Percentiles rank a stretch among this genome's conserved stretches.
phyloP scores from a whole-genome alignment of 2,113 vertebrate species.

The Parus major region DNA sequence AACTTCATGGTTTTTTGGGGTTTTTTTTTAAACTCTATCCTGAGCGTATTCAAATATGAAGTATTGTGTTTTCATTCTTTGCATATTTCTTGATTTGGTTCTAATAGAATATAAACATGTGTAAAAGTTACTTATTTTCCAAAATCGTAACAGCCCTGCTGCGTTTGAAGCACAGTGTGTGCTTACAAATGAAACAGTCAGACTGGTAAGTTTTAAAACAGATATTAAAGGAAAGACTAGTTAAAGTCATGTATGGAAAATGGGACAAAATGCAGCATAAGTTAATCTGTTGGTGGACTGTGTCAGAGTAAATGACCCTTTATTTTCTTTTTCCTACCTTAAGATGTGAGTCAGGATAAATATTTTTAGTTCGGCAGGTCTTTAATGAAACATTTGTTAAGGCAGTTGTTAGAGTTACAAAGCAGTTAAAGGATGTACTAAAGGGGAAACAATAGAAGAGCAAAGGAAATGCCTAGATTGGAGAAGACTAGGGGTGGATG shows the following conservation, averaged over 20 bases:
- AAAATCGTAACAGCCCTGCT: not conserved
- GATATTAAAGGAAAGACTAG: not conserved
- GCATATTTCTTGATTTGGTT: not conserved
- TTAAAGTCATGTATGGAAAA: not conserved
- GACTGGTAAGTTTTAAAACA: not conserved
- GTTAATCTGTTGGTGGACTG: not conserved
- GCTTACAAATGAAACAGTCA: not conserved
- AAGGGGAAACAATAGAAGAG: not conserved
- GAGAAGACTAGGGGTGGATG: not conserved
- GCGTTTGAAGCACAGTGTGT: not conserved
- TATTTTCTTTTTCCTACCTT: not conserved
- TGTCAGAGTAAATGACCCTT: not conserved
- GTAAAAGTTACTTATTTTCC: not conserved
- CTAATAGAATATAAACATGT: not conserved
- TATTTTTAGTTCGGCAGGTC: not conserved
- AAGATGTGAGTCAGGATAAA: not conserved
- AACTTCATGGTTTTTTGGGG: not conserved
- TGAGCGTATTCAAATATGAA: not conserved
- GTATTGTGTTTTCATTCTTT: not conserved
- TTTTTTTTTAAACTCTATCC: not conserved
- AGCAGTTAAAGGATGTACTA: not conserved
- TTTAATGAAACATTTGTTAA: not conserved
- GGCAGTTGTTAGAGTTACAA: not conserved
- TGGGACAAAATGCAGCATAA: not conserved
- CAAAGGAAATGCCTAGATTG: not conserved